These are phyloP conservation scores for Regulus satrapa DNA, from an alignment of 2,113 vertebrate species.

Conservation along the genomic window DNA sequence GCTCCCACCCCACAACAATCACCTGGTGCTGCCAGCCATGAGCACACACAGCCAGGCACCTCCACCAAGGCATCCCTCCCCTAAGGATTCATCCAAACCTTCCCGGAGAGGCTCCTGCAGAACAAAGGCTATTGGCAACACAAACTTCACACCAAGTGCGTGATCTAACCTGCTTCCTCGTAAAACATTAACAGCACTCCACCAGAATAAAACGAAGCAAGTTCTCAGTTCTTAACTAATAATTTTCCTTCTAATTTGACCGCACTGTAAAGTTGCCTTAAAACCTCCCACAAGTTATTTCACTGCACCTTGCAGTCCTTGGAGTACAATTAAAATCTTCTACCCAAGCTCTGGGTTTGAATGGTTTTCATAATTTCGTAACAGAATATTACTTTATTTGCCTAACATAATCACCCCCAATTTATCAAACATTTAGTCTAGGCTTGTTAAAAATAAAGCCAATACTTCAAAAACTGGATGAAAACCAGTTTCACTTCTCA, in stretches of 20 bases:
- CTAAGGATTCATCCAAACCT: background rate
- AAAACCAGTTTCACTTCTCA: background rate
- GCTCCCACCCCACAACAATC: background rate
- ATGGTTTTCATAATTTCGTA: background rate
- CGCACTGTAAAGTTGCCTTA: background rate
- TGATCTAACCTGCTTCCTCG: background rate
- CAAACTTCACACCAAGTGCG: background rate
- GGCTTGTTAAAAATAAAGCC: background rate
- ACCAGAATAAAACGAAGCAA: background rate
- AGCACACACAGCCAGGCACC: background rate
- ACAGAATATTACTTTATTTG: background rate
- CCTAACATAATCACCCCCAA: background rate
- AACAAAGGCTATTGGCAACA: background rate
- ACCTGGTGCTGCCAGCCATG: background rate
- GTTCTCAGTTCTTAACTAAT: background rate
- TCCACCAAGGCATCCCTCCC: background rate
- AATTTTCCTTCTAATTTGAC: background rate
- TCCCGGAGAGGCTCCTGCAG: background rate
- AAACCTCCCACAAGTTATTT: background rate
- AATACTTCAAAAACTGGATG: background rate
- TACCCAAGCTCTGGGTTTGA: background rate
- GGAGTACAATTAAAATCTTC: background rate
- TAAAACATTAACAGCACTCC: background rate
- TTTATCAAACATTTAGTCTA: background rate
- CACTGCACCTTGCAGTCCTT: background rate